Percentiles rank a stretch among this genome's conserved stretches.
Evolutionary conservation across 2,113 vertebrate species (phyloP).

Genomic region (Spilogale gracilis): DNA sequence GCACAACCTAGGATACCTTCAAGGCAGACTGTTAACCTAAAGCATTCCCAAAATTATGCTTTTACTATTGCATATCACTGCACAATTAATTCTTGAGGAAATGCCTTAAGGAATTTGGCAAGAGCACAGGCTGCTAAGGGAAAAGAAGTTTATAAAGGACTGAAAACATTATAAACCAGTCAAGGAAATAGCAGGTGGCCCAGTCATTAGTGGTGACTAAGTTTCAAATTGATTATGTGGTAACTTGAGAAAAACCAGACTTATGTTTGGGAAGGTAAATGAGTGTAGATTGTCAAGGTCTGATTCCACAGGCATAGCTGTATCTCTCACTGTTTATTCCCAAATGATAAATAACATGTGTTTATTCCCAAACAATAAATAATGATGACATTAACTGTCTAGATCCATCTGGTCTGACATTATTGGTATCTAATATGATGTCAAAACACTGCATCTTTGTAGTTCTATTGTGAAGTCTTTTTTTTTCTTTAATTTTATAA

Average conservation of each 20-base stretch:
- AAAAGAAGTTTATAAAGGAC: neutral
- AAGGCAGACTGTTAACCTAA: neutral
- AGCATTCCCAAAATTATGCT: neutral
- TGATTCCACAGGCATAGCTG: neutral
- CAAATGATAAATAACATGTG: conserved; percentile 52
- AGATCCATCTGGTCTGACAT: neutral
- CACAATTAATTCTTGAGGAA: neutral
- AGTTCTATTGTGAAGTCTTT: neutral
- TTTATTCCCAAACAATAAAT: neutral
- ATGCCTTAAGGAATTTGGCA: neutral
- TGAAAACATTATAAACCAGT: neutral
- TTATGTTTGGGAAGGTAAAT: conserved; percentile 3
- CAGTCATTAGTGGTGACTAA: neutral
- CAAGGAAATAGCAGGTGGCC: neutral
- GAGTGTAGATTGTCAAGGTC: neutral
- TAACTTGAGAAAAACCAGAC: conserved; percentile 18
- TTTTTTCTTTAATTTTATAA: neutral
- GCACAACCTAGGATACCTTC: neutral
- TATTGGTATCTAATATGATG: neutral
- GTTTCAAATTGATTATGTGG: neutral
- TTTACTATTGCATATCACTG: neutral
- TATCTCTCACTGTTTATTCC: neutral
- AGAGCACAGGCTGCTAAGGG: neutral
- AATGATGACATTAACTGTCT: neutral
- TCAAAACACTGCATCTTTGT: neutral